phyloP scores from a whole-genome alignment of 2,113 vertebrate genomes.

The Cynopterus brachyotis region DNA sequence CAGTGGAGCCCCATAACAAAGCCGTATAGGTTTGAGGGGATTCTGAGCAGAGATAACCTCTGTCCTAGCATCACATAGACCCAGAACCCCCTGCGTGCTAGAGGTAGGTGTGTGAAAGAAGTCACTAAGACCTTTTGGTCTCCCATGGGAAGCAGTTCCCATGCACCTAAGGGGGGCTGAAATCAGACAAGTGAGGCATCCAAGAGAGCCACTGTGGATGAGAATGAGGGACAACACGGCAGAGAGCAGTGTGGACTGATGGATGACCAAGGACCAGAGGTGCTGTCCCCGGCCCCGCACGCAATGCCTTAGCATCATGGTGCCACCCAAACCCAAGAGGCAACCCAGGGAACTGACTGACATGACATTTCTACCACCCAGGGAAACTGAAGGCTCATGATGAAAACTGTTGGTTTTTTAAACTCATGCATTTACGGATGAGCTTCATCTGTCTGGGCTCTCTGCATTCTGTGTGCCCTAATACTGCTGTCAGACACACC shows the following conservation, averaged over 20 bases:
- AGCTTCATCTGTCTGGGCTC: neutral
- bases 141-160: neutral
- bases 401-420: neutral
- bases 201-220: neutral
- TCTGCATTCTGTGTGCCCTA: neutral
- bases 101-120: neutral
- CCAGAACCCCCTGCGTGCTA: neutral
- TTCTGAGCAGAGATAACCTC: neutral
- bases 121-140: neutral
- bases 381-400: neutral
- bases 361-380: neutral
- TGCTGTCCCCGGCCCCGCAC: neutral
- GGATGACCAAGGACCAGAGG: neutral
- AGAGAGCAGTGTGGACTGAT: neutral
- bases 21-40: neutral
- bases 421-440: neutral
- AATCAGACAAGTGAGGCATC: neutral
- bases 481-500: neutral
- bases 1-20: neutral
- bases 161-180: neutral
- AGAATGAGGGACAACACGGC: neutral
- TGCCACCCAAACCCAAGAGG: neutral
- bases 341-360: neutral
- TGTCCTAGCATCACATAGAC: neutral
- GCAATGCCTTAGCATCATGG: neutral